These are phyloP conservation scores for Eilema caniola DNA, from an alignment of 2,888 invertebrate species.

Conservation along the genomic window DNA sequence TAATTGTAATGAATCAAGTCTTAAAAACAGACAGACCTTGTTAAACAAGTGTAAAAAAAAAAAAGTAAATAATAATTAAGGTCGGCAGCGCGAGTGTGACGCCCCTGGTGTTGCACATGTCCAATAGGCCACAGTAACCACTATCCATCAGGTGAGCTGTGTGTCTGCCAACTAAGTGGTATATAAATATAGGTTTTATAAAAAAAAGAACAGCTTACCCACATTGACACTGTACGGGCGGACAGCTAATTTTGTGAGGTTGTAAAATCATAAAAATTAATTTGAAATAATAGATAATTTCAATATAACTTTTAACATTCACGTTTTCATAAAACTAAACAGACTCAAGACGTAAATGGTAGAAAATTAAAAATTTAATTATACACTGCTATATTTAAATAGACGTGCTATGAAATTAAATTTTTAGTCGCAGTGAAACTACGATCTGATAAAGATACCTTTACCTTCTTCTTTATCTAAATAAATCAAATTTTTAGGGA, in stretches of 20 bases:
- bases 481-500: not conserved
- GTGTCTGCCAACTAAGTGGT: too few species aligned
- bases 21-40: not conserved
- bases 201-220: too few species aligned
- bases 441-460: not conserved
- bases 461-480: not conserved
- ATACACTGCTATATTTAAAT: not conserved
- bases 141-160: too few species aligned
- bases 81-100: too few species aligned
- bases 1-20: not conserved
- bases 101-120: too few species aligned
- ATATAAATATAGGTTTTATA: too few species aligned
- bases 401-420: not conserved
- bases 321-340: conserved; percentile 43
- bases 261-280: not conserved
- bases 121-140: too few species aligned
- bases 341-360: conserved; percentile 36
- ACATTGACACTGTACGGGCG: too few species aligned
- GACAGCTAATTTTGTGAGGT: not conserved
- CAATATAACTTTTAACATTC: conserved; percentile 38
- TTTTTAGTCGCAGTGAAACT: not conserved
- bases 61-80: too few species aligned
- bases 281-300: conserved; percentile 22
- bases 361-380: not conserved
- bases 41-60: too few species aligned